Conservation (phyloP, 2,113 vertebrate species). For the Haemorhous mexicanus region DNA sequence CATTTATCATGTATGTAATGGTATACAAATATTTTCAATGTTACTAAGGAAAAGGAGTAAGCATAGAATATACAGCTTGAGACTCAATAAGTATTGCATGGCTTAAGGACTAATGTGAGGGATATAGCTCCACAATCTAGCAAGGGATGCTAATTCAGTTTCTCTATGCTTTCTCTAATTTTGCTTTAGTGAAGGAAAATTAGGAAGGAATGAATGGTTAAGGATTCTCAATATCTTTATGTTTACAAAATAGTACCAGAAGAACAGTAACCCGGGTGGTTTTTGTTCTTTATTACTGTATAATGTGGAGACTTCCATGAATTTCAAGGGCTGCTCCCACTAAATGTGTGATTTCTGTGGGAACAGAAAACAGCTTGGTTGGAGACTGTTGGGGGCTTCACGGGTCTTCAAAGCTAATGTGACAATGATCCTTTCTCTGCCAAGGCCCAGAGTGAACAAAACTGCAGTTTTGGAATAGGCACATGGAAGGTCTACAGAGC, state of each 20-base stretch:
- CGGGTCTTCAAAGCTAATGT: neutral
- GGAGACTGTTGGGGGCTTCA: neutral
- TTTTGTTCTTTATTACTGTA: neutral
- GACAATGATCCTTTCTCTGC: neutral
- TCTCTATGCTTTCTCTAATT: neutral
- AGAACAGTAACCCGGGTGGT: neutral
- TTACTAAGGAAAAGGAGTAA: neutral
- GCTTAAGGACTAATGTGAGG: neutral
- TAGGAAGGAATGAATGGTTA: neutral
- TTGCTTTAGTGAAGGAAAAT: slow-evolving; percentile 1
- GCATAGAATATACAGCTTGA: neutral
- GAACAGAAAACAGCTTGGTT: neutral
- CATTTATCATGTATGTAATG: neutral
- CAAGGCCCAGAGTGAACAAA: neutral
- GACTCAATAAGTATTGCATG: neutral
- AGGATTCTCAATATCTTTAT: neutral
- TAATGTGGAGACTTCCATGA: neutral
- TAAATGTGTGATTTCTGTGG: slow-evolving; percentile 8
- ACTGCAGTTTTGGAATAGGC: neutral
- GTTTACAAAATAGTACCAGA: neutral
- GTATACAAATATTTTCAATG: neutral
- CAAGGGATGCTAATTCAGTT: neutral
- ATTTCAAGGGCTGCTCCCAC: neutral
- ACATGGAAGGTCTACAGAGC: neutral
- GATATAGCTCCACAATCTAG: neutral